These are phyloP conservation scores for Smittia aterrima DNA, from an alignment of 2,888 invertebrate species.

Conservation along the genomic window DNA sequence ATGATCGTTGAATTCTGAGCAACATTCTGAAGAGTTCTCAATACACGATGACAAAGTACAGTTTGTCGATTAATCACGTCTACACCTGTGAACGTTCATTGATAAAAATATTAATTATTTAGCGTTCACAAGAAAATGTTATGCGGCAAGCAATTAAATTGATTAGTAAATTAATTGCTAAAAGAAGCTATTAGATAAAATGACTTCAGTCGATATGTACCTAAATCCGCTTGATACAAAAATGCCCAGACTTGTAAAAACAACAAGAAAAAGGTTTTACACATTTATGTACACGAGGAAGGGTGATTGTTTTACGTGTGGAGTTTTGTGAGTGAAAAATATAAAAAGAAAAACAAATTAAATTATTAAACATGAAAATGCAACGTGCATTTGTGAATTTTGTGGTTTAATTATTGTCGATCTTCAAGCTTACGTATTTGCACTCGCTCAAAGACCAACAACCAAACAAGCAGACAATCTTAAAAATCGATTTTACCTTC, in stretches of 20 bases:
- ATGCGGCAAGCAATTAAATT: conserved; percentile 13
- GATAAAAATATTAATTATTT: neutral
- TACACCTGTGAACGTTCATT: conserved; percentile 60
- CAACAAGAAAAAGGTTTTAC: conserved; percentile 16
- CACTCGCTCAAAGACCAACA: conserved; percentile 27
- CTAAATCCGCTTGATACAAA: conserved; percentile 82
- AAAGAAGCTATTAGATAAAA: conserved; percentile 29
- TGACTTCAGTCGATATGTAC: conserved; percentile 56
- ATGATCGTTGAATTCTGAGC: conserved; percentile 72
- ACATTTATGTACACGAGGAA: conserved; percentile 21
- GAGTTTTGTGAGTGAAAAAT: conserved; percentile 35
- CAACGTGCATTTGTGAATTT: conserved; percentile 25
- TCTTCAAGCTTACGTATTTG: conserved; percentile 12
- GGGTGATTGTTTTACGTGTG: neutral
- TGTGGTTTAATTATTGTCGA: neutral
- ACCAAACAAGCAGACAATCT: conserved; percentile 10
- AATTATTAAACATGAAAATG: neutral
- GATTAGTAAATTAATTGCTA: neutral
- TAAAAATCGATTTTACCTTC: conserved; percentile 69
- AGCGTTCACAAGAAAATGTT: neutral
- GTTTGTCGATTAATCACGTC: conserved; percentile 93
- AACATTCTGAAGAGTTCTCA: conserved; percentile 78
- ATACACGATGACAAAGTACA: conserved; percentile 85
- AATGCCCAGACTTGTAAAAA: conserved; percentile 59
- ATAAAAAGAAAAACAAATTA: conserved; percentile 40